Conservation (phyloP, 2,113 vertebrate species). For the Calidris pygmaea region DNA sequence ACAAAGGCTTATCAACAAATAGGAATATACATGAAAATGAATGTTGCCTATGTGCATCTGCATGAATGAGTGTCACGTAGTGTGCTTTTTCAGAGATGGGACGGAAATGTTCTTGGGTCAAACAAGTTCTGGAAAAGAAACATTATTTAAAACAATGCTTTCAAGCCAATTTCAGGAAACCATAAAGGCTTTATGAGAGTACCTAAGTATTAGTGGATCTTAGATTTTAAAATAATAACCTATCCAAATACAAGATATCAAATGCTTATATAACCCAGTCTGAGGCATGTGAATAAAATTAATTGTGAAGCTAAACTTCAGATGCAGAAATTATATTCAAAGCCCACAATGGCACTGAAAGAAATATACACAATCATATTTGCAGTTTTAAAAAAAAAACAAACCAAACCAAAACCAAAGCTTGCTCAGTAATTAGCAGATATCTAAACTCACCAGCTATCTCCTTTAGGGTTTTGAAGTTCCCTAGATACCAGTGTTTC, state of each 20-base stretch:
- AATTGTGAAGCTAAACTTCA: neutral
- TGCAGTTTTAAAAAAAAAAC: neutral
- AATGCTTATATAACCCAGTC: neutral
- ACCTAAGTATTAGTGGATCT: neutral
- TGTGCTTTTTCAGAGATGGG: neutral
- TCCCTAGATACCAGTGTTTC: neutral
- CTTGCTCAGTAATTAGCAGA: neutral
- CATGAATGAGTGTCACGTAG: neutral
- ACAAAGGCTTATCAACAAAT: neutral
- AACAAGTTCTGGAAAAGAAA: neutral
- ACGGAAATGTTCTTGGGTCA: neutral
- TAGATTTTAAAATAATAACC: neutral
- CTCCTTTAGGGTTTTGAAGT: neutral
- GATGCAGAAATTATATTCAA: neutral
- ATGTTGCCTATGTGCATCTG: neutral
- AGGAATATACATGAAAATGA: neutral
- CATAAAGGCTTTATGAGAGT: neutral
- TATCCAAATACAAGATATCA: neutral
- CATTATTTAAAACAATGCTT: neutral
- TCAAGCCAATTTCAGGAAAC: neutral
- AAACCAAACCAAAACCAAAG: neutral
- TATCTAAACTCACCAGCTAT: neutral
- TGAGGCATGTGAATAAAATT: neutral
- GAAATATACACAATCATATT: neutral
- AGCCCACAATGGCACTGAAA: neutral